Conservation (phyloP, 2,888 invertebrate genomes). For the Stenoptilia bipunctidactyla region DNA sequence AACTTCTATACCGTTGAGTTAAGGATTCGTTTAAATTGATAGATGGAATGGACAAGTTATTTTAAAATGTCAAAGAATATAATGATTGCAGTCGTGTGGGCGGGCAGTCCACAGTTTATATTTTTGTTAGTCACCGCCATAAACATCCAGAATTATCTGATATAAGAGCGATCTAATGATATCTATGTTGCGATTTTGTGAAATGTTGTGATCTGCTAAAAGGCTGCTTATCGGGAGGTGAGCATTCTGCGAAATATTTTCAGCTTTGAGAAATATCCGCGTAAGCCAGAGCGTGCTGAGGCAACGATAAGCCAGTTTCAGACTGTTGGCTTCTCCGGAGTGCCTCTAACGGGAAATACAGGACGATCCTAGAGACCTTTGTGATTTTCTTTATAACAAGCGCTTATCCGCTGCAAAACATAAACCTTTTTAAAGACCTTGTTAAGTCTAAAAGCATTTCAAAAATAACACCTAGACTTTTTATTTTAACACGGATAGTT, state of each 20-base stretch:
- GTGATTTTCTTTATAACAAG: too few species aligned
- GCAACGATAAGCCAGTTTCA: not conserved
- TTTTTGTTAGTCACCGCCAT: slow-evolving; percentile 47
- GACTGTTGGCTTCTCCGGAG: too few species aligned
- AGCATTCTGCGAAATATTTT: not conserved
- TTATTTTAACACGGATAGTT: too few species aligned
- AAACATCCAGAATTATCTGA: slow-evolving; percentile 49
- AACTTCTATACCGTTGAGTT: slow-evolving; percentile 11
- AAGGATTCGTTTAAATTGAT: slow-evolving; percentile 13
- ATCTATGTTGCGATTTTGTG: slow-evolving; percentile 24
- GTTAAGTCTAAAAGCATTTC: too few species aligned
- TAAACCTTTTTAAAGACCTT: too few species aligned
- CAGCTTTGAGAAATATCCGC: not conserved
- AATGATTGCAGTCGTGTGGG: slow-evolving; percentile 50
- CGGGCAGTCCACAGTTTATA: slow-evolving; percentile 37
- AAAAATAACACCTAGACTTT: too few species aligned
- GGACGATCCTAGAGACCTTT: too few species aligned
- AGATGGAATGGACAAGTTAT: slow-evolving; percentile 5
- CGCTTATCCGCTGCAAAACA: not conserved
- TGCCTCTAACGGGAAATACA: too few species aligned
- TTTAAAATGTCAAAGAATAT: slow-evolving; percentile 37
- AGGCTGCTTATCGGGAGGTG: not conserved
- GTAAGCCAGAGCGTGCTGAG: not conserved
- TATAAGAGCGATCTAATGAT: slow-evolving; percentile 39
- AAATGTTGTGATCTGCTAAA: not conserved